Conservation (phyloP, 2,888 invertebrate genomes). For the Scaptomyza reducta region DNA sequence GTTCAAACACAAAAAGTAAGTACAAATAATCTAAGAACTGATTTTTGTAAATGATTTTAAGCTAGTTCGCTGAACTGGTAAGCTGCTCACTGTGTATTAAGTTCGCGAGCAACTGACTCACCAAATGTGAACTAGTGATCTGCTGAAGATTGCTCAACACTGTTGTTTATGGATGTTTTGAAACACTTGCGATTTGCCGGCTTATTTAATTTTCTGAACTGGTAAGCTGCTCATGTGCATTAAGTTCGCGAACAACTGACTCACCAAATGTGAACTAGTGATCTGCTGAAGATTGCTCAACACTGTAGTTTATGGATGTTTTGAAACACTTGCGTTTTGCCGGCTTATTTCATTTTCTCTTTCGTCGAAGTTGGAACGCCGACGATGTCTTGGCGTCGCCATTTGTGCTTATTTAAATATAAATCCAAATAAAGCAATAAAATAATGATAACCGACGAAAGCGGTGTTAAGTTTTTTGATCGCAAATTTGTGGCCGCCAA, state of each 20-base stretch:
- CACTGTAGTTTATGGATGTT: slow-evolving; percentile 26
- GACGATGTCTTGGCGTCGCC: neutral
- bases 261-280: slow-evolving; percentile 16
- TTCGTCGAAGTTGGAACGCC: neutral
- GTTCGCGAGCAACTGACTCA: slow-evolving; percentile 4
- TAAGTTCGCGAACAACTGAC: neutral
- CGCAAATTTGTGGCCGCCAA: slow-evolving; percentile 73
- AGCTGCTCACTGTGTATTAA: too few relatives aligned
- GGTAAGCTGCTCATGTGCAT: neutral
- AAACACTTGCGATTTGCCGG: slow-evolving; percentile 25
- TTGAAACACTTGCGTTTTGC: slow-evolving; percentile 18
- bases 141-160: slow-evolving; percentile 32
- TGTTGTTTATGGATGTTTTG: slow-evolving; percentile 6
- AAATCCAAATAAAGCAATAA: neutral
- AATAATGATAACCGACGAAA: slow-evolving; percentile 37
- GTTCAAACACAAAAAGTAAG: neutral
- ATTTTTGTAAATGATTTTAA: too few relatives aligned
- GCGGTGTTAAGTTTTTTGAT: slow-evolving; percentile 67
- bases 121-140: slow-evolving; percentile 22
- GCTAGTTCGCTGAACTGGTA: neutral
- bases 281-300: slow-evolving; percentile 25
- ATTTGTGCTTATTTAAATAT: neutral
- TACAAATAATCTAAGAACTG: neutral
- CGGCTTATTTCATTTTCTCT: slow-evolving; percentile 15
- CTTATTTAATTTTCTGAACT: slow-evolving; percentile 7